These are phyloP conservation scores for Cercopithecus mona DNA, from an alignment of 2,113 vertebrate species.

Conservation along the genomic window DNA sequence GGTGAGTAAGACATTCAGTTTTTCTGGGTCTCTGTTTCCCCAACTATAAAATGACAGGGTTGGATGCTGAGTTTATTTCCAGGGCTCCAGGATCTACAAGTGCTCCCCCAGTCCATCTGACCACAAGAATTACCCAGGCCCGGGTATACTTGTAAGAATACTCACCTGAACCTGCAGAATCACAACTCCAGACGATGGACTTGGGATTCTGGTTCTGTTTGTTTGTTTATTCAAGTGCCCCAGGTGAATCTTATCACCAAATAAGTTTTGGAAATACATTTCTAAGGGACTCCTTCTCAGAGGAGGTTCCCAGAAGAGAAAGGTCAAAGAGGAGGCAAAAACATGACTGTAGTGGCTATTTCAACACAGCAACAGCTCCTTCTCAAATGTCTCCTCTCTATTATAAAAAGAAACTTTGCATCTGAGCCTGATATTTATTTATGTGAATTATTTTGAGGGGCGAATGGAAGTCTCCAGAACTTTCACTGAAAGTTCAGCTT, in stretches of 20 bases:
- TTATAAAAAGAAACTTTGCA: conserved; percentile 23
- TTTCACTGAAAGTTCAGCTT: neutral
- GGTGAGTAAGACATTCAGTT: neutral
- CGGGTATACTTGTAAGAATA: neutral
- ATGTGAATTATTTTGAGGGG: neutral
- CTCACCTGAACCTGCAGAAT: neutral
- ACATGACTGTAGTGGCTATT: neutral
- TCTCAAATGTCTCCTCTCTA: neutral
- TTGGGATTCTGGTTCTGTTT: neutral
- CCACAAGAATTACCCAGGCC: neutral
- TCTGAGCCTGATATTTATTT: neutral
- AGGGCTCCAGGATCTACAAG: accelerated
- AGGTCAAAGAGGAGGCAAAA: neutral
- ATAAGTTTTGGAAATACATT: neutral
- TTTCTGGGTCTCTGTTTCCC: neutral
- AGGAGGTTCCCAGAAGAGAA: neutral
- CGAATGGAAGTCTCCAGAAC: neutral
- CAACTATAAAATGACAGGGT: neutral
- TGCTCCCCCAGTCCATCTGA: neutral
- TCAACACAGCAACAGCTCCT: neutral
- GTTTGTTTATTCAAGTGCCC: neutral
- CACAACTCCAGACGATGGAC: neutral
- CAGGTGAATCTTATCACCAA: neutral
- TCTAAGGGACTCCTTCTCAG: neutral
- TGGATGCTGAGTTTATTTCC: neutral